Conservation (phyloP, 30 jellyfish, hydroid and myxozoan genomes). For the Hydra vulgaris region DNA sequence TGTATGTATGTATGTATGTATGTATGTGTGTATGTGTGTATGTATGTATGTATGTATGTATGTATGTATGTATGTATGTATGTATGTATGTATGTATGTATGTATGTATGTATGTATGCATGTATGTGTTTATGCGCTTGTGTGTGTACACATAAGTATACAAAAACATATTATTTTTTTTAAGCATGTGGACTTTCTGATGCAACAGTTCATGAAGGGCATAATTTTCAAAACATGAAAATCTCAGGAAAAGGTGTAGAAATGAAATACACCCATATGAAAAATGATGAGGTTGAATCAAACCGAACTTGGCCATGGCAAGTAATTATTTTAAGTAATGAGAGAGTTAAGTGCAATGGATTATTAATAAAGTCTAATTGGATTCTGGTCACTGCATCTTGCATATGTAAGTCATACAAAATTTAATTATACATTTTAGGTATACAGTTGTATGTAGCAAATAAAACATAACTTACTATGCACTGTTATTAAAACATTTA, state of each 20-base stretch:
- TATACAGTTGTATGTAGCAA: too few species aligned
- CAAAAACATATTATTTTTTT: too few species aligned
- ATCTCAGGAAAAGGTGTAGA: neutral
- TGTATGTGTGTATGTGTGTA: constrained; percentile 5
- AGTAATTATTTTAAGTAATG: constrained; percentile 2
- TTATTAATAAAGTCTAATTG: constrained; percentile 8
- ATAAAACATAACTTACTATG: too few species aligned
- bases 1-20: constrained; percentile 4
- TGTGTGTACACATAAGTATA: too few species aligned
- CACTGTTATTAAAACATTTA: too few species aligned
- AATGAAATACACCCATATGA: constrained; percentile 1
- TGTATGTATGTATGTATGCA: constrained; percentile 5
- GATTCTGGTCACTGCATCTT: constrained; percentile 27
- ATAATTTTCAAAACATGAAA: neutral
- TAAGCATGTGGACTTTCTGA: constrained; percentile 16
- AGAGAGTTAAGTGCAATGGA: constrained; percentile 9
- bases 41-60: constrained; percentile 5
- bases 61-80: constrained; percentile 4
- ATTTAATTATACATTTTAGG: too few species aligned
- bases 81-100: constrained; percentile 4
- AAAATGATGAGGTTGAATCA: neutral
- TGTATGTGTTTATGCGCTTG: too few species aligned
- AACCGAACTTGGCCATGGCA: constrained; percentile 28
- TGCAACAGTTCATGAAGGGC: constrained; percentile 7
- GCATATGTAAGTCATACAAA: constrained; percentile 10